Evolutionary conservation across 2,113 vertebrate species (phyloP).

Genomic region (Etheostoma spectabile): DNA sequence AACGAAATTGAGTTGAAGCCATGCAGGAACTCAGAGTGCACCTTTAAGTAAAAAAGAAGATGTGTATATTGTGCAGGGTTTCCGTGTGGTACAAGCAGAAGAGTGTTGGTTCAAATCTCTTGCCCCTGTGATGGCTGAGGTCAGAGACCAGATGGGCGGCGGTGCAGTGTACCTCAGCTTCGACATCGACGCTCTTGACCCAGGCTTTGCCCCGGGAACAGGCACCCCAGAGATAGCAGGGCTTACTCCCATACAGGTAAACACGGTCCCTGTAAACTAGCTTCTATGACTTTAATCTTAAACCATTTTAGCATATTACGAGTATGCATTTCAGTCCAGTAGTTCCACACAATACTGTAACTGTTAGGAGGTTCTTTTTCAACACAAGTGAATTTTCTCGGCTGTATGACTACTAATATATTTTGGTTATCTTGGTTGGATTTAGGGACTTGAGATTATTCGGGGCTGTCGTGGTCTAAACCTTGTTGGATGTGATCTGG

Average conservation of each 20-base stretch:
- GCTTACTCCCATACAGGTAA: conserved; percentile 93
- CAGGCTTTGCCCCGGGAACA: conserved; percentile 92
- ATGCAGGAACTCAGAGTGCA: too few relatives aligned
- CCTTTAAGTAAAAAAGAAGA: not conserved
- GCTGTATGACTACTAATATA: not conserved
- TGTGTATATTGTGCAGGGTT: conserved; percentile 83
- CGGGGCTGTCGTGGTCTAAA: conserved; percentile 92
- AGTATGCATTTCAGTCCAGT: not conserved
- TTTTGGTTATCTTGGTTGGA: not conserved
- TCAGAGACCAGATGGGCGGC: conserved; percentile 89
- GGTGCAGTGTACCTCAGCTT: conserved; percentile 92
- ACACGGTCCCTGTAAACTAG: rapidly evolving
- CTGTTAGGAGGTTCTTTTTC: not conserved
- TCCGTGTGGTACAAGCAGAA: conserved; percentile 89
- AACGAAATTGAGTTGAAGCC: too few relatives aligned
- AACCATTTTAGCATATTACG: not conserved
- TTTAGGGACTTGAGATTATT: conserved; percentile 93
- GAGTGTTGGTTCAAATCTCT: conserved; percentile 95
- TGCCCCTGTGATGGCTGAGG: conserved; percentile 90
- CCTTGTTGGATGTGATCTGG: conserved; percentile 93
- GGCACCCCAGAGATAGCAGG: conserved; percentile 94
- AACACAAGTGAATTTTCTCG: too few relatives aligned
- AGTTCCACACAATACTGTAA: not conserved
- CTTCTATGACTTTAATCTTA: not conserved
- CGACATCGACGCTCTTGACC: conserved; percentile 93